A percentile compares a stretch with the other conserved stretches of the same genome.
phyloP scores from a whole-genome alignment of 1,140 invertebrate species.

The Drosophila tristis region DNA sequence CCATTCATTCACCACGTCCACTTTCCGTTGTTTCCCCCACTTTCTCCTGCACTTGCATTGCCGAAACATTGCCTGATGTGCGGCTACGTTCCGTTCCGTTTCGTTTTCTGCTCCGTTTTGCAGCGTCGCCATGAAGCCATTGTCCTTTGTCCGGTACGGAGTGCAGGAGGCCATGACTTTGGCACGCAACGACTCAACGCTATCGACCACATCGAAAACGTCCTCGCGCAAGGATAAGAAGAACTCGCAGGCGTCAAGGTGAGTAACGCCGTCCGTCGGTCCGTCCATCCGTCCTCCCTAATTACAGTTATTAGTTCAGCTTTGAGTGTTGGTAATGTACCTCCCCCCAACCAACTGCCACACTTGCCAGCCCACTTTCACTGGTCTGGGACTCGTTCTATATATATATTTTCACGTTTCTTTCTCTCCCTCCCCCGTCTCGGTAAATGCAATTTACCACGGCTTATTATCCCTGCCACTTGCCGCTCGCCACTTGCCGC shows the following conservation, averaged over 20 bases:
- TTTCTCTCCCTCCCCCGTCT: background rate
- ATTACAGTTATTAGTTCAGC: constrained; percentile 64
- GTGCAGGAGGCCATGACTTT: constrained; percentile 84
- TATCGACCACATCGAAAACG: constrained; percentile 84
- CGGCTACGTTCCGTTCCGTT: constrained; percentile 28
- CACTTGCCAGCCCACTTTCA: constrained; percentile 1
- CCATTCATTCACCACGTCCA: too few species aligned
- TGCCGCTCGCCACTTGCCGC: background rate
- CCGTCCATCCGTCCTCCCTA: constrained; percentile 12
- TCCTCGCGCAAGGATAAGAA: constrained; percentile 84
- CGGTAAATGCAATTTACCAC: constrained; percentile 45
- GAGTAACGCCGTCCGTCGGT: constrained; percentile 28
- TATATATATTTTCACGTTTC: background rate
- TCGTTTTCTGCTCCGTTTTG: constrained; percentile 16
- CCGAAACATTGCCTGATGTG: constrained; percentile 31
- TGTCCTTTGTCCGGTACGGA: constrained; percentile 83
- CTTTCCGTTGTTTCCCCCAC: too few species aligned
- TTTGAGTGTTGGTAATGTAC: background rate
- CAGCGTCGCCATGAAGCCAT: constrained; percentile 83
- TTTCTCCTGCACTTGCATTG: background rate
- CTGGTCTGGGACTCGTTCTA: background rate
- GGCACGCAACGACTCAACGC: constrained; percentile 84
- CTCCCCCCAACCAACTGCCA: too few species aligned
- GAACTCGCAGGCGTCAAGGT: constrained; percentile 84
- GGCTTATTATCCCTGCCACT: constrained; percentile 52